These are phyloP conservation scores for Entomobrya multifasciata DNA, from an alignment of 2,888 invertebrate species.

Conservation along the genomic window DNA sequence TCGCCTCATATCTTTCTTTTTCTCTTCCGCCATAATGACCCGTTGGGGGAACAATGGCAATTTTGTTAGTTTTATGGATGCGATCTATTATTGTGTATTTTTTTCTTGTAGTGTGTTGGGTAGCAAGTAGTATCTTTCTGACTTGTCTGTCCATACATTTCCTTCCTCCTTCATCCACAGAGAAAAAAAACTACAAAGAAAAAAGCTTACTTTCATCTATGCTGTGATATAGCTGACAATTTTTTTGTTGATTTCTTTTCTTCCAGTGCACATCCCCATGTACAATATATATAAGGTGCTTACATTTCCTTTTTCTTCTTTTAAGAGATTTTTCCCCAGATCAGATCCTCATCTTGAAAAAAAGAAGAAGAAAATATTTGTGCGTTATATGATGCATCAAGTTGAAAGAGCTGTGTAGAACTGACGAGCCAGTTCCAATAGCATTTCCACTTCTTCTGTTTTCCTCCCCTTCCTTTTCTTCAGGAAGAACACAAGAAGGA, in stretches of 20 bases:
- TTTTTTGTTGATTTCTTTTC: conserved; percentile 36
- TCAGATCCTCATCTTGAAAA: neutral
- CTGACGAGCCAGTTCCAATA: conserved; percentile 5
- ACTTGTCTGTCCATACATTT: neutral
- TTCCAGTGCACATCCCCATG: neutral
- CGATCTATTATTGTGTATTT: conserved; percentile 1
- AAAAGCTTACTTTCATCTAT: neutral
- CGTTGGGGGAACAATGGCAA: conserved; percentile 63
- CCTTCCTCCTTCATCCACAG: neutral
- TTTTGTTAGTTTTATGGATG: conserved; percentile 65
- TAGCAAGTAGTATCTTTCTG: neutral
- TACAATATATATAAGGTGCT: conserved; percentile 21
- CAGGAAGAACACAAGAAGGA: neutral
- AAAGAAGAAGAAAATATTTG: neutral
- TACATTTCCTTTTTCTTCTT: conserved; percentile 1
- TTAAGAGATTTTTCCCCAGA: conserved; percentile 6
- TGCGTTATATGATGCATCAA: conserved; percentile 19
- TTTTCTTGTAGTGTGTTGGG: neutral
- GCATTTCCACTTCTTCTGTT: conserved; percentile 13
- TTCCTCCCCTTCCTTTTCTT: conserved; percentile 15
- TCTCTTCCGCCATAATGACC: conserved; percentile 43
- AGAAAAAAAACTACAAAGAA: too few relatives aligned
- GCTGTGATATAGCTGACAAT: conserved; percentile 28
- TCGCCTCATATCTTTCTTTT: conserved; percentile 8
- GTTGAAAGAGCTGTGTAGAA: conserved; percentile 4